Conservation (phyloP, 2,888 invertebrate genomes). For the Eristalis pertinax region DNA sequence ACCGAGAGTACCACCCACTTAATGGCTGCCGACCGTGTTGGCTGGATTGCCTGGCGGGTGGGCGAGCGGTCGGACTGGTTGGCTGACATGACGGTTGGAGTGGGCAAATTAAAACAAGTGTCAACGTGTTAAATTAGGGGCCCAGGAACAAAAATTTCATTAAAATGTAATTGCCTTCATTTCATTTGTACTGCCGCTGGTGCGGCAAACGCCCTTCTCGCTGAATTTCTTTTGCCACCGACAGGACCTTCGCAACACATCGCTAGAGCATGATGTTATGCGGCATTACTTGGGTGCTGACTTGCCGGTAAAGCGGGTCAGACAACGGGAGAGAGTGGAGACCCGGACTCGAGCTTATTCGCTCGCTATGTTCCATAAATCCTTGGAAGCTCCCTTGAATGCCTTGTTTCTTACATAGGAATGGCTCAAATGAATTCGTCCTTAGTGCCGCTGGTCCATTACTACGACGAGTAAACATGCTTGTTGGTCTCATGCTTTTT, state of each 20-base stretch:
- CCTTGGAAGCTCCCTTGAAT: slow-evolving; percentile 51
- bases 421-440: slow-evolving; percentile 44
- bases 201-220: slow-evolving; percentile 18
- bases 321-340: neutral
- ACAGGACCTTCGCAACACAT: slow-evolving; percentile 54
- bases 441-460: slow-evolving; percentile 41
- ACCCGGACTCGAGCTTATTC: slow-evolving; percentile 41
- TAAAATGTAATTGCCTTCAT: slow-evolving; percentile 71
- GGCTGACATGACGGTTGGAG: slow-evolving; percentile 41
- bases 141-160: slow-evolving; percentile 71
- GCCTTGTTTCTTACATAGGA: slow-evolving; percentile 15
- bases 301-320: slow-evolving; percentile 44
- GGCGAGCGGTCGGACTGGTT: neutral
- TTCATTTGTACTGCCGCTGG: slow-evolving; percentile 48
- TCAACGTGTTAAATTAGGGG: slow-evolving; percentile 71
- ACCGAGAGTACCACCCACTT: slow-evolving; percentile 44
- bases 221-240: slow-evolving; percentile 34
- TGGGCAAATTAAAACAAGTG: slow-evolving; percentile 70
- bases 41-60: neutral
- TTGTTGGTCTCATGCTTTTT: slow-evolving; percentile 4
- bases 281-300: slow-evolving; percentile 53
- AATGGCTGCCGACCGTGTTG: slow-evolving; percentile 47
- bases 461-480: slow-evolving; percentile 46
- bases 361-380: slow-evolving; percentile 64
- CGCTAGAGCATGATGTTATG: slow-evolving; percentile 63